phyloP scores from a whole-genome alignment of 1,140 invertebrate species.

The Pachyrhynchus sulphureomaculatus region DNA sequence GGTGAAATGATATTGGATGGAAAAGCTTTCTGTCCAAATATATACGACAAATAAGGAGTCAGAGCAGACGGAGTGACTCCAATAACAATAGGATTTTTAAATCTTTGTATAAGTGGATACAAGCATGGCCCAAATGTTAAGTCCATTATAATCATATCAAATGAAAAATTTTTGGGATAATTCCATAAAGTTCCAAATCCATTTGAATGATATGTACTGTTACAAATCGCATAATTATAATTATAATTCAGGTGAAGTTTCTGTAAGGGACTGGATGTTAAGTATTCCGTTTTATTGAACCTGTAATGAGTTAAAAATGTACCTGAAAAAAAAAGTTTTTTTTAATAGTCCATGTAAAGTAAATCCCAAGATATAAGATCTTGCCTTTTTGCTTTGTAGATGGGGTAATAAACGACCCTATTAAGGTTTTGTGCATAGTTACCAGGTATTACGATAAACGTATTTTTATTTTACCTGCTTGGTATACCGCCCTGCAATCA shows the following conservation, averaged over 20 bases:
- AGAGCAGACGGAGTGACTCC: constrained; percentile 34
- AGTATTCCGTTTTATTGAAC: constrained; percentile 9
- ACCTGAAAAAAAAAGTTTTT: constrained; percentile 2
- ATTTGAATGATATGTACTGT: constrained; percentile 20
- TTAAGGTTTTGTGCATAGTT: too few species aligned
- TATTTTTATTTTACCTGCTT: too few species aligned
- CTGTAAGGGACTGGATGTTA: not conserved
- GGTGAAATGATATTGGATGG: constrained; percentile 21
- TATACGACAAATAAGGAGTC: constrained; percentile 26
- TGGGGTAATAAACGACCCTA: too few species aligned
- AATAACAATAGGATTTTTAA: constrained; percentile 25
- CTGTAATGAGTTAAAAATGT: constrained; percentile 15
- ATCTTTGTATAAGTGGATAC: constrained; percentile 33
- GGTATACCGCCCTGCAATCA: too few species aligned
- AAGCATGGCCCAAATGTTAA: constrained; percentile 29
- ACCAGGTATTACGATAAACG: too few species aligned
- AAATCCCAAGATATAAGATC: too few species aligned
- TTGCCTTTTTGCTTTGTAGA: too few species aligned
- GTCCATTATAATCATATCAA: constrained; percentile 38
- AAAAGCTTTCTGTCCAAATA: constrained; percentile 29
- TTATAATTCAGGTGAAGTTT: constrained; percentile 8
- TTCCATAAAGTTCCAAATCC: constrained; percentile 29
- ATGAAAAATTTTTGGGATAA: constrained; percentile 34
- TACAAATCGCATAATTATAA: constrained; percentile 22
- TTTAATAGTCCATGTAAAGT: not conserved